Conservation (phyloP, 1,140 invertebrate species). For the Lasioglossum baleicum region DNA sequence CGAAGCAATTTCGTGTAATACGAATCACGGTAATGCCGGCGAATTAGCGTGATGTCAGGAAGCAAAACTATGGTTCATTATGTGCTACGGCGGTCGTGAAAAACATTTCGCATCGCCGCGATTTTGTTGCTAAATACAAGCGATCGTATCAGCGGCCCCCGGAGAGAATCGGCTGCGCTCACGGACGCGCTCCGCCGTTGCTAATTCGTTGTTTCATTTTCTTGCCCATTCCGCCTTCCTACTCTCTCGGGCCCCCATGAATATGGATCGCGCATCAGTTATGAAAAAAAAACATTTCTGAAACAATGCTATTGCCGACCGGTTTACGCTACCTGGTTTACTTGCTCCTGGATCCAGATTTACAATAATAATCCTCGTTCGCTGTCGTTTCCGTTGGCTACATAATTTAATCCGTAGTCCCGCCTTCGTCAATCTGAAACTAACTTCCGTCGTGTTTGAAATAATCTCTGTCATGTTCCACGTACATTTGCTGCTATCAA, state of each 20-base stretch:
- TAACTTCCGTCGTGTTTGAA: too few relatives aligned
- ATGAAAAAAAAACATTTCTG: slow-evolving; percentile 3
- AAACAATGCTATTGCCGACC: not conserved
- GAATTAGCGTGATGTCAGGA: slow-evolving; percentile 47
- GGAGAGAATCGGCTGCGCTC: not conserved
- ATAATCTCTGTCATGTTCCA: too few relatives aligned
- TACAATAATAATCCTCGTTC: too few relatives aligned
- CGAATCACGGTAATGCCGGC: slow-evolving; percentile 40
- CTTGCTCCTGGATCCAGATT: too few relatives aligned
- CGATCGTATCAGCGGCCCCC: slow-evolving; percentile 22
- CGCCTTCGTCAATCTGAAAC: too few relatives aligned
- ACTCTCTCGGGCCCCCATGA: slow-evolving; percentile 5
- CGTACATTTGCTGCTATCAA: too few relatives aligned
- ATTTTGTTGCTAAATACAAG: slow-evolving; percentile 43
- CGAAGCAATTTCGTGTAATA: slow-evolving; percentile 39
- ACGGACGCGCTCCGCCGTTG: slow-evolving; percentile 7
- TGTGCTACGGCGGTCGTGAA: slow-evolving; percentile 43
- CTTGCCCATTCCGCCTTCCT: slow-evolving; percentile 17
- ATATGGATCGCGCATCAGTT: slow-evolving; percentile 43
- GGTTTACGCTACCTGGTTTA: too few relatives aligned
- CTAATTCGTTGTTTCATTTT: slow-evolving; percentile 40
- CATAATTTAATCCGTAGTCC: too few relatives aligned
- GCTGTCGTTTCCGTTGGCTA: too few relatives aligned
- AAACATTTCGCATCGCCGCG: slow-evolving; percentile 30
- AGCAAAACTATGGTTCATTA: slow-evolving; percentile 34